phyloP scores from a whole-genome alignment of 2,888 invertebrate species.

The Lycia hirtaria region DNA sequence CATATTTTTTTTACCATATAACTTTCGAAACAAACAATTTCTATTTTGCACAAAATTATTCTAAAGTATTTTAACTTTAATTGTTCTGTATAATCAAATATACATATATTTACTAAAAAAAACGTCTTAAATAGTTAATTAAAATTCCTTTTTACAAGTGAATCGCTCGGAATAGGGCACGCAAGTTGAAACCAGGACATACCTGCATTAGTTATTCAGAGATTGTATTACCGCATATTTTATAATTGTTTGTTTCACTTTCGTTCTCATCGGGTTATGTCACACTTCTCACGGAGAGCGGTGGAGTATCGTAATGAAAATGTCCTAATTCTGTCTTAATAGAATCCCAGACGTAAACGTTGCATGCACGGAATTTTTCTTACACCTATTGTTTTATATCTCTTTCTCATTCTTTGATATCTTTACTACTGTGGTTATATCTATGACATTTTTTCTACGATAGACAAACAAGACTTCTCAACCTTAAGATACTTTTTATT shows the following conservation, averaged over 20 bases:
- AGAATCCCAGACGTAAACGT: constrained; percentile 8
- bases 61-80: constrained; percentile 4
- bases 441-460: too few relatives aligned
- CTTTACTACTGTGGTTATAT: neutral
- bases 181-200: constrained; percentile 18
- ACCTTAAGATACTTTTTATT: too few relatives aligned
- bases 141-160: constrained; percentile 19
- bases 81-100: constrained; percentile 10
- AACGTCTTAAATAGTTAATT: constrained; percentile 10
- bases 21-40: neutral
- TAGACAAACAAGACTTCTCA: too few relatives aligned
- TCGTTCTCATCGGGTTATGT: constrained; percentile 39
- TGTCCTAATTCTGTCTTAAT: constrained; percentile 22
- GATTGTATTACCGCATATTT: constrained; percentile 33
- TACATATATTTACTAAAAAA: constrained; percentile 20
- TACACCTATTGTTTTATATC: constrained; percentile 1
- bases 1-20: too few relatives aligned
- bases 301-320: constrained; percentile 15
- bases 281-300: constrained; percentile 33
- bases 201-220: constrained; percentile 3
- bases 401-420: neutral
- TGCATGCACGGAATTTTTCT: constrained; percentile 11
- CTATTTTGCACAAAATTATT: neutral
- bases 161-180: constrained; percentile 24
- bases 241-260: constrained; percentile 33